phyloP scores from a whole-genome alignment of 2,113 vertebrate species.

The Astatoreochromis straeleni region DNA sequence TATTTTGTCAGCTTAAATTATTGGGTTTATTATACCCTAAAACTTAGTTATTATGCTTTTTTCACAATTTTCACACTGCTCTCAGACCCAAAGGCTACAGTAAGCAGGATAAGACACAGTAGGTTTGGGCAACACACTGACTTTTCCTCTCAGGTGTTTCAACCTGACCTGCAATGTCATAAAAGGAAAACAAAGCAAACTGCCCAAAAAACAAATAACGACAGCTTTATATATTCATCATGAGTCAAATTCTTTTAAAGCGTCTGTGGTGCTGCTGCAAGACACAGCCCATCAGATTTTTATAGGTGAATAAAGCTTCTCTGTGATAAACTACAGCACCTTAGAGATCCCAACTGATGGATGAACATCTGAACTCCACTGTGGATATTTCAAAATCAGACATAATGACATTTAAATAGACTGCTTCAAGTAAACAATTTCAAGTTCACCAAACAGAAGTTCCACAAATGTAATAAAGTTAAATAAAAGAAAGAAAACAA shows the following conservation, averaged over 20 bases:
- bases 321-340: neutral
- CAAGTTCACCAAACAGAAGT: neutral
- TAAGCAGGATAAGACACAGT: neutral
- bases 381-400: neutral
- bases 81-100: neutral
- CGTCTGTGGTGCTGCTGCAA: neutral
- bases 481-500: neutral
- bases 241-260: neutral
- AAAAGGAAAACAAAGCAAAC: neutral
- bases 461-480: neutral
- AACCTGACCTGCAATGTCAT: neutral
- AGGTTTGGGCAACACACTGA: neutral
- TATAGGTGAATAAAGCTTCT: neutral
- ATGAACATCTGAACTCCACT: neutral
- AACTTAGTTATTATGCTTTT: neutral
- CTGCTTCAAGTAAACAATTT: neutral
- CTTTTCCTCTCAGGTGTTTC: neutral
- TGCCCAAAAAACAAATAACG: neutral
- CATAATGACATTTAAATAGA: neutral
- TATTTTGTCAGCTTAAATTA: neutral
- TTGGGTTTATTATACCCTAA: neutral
- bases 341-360: neutral
- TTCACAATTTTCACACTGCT: neutral
- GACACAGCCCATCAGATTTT: neutral
- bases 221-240: neutral